These are phyloP conservation scores for Chunga burmeisteri DNA, from an alignment of 2,113 vertebrate genomes.

Conservation along the genomic window DNA sequence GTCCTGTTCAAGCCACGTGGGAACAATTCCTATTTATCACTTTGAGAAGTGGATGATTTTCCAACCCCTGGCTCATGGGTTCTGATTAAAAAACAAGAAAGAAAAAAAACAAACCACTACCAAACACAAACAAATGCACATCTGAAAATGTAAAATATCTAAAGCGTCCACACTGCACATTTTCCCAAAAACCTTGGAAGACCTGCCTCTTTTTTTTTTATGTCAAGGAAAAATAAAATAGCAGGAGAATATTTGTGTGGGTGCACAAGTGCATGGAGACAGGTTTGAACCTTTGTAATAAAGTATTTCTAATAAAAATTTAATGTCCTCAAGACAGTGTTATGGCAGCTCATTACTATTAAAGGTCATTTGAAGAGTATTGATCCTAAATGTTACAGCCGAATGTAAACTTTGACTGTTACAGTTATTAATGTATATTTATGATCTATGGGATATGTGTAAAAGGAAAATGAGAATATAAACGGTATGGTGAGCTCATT, in stretches of 20 bases:
- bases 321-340: slow-evolving; percentile 65
- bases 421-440: slow-evolving; percentile 68
- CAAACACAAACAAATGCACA: neutral
- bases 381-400: slow-evolving; percentile 65
- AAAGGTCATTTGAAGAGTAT: slow-evolving; percentile 72
- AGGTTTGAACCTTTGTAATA: slow-evolving; percentile 59
- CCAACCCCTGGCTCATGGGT: neutral
- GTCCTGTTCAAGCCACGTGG: neutral
- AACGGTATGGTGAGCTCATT: slow-evolving; percentile 39
- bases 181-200: neutral
- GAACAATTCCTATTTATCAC: slow-evolving; percentile 49
- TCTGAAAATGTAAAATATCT: slow-evolving; percentile 18
- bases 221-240: neutral
- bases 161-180: neutral
- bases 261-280: neutral
- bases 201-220: neutral
- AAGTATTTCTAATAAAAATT: slow-evolving; percentile 70
- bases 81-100: slow-evolving; percentile 40
- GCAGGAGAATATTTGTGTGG: neutral
- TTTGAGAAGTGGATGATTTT: slow-evolving; percentile 32
- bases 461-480: slow-evolving; percentile 58
- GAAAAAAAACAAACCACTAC: neutral
- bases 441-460: slow-evolving; percentile 51
- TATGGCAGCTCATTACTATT: slow-evolving; percentile 67
- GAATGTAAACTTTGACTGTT: slow-evolving; percentile 68